Evolutionary conservation across 2,888 invertebrate species (phyloP).

Genomic region (Glaucopsyche alexis): DNA sequence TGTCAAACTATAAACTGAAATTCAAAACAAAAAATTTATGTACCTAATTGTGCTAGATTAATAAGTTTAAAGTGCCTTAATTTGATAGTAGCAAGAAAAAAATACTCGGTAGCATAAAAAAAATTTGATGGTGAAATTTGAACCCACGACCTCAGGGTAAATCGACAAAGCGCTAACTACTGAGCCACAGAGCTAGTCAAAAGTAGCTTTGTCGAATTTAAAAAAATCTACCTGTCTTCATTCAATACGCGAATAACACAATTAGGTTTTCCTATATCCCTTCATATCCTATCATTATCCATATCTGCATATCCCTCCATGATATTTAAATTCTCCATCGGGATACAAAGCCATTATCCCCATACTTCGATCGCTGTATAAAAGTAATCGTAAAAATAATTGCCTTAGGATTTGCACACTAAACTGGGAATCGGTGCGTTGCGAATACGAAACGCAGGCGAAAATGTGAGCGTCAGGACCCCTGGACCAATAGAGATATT

Average conservation of each 20-base stretch:
- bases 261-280: neutral
- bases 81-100: neutral
- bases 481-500: too few relatives aligned
- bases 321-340: neutral
- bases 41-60: too few relatives aligned
- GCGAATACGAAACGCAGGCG: too few relatives aligned
- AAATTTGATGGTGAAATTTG: too few relatives aligned
- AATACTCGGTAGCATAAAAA: too few relatives aligned
- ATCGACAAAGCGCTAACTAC: too few relatives aligned
- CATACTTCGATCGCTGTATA: neutral
- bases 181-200: neutral
- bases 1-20: too few relatives aligned
- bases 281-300: neutral
- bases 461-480: too few relatives aligned
- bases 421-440: too few relatives aligned
- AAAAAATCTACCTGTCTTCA: neutral
- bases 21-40: too few relatives aligned
- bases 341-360: slow-evolving; percentile 1
- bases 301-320: neutral
- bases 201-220: neutral
- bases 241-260: neutral
- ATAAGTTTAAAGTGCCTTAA: neutral
- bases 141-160: too few relatives aligned
- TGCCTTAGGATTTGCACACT: neutral
- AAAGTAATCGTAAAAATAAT: slow-evolving; percentile 14